phyloP scores from a whole-genome alignment of 2,888 invertebrate species.

The Petrolisthes cinctipes region DNA sequence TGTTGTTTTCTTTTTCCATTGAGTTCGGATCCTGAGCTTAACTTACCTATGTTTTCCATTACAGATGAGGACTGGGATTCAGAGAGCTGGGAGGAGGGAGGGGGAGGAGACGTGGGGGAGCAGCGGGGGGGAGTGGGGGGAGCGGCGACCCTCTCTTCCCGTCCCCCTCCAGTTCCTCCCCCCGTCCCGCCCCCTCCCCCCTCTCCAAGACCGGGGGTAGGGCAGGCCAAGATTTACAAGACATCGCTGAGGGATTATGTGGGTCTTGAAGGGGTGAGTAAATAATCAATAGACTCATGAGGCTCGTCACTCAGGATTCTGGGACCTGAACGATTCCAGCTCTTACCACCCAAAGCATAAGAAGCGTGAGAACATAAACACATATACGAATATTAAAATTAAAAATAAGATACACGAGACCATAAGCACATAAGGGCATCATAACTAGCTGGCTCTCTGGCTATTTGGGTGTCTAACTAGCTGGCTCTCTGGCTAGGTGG shows the following conservation, averaged over 20 bases:
- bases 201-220: background rate
- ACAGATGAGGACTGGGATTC: slow-evolving; percentile 37
- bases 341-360: no score
- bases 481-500: no score
- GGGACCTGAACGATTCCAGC: no score
- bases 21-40: background rate
- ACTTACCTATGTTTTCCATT: background rate
- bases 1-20: background rate
- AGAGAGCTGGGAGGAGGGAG: slow-evolving; percentile 36
- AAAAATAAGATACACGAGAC: no score
- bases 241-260: slow-evolving; percentile 62
- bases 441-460: no score
- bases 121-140: background rate
- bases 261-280: slow-evolving; percentile 64
- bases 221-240: slow-evolving; percentile 42
- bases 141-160: background rate
- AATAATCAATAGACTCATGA: no score
- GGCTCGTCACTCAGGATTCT: no score
- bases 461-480: no score
- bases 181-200: background rate
- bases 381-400: no score
- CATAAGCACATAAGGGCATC: no score
- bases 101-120: background rate
- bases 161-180: background rate
- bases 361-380: no score